Evolutionary conservation across 2,888 invertebrate species (phyloP).

Genomic region (Campoletis raptor): DNA sequence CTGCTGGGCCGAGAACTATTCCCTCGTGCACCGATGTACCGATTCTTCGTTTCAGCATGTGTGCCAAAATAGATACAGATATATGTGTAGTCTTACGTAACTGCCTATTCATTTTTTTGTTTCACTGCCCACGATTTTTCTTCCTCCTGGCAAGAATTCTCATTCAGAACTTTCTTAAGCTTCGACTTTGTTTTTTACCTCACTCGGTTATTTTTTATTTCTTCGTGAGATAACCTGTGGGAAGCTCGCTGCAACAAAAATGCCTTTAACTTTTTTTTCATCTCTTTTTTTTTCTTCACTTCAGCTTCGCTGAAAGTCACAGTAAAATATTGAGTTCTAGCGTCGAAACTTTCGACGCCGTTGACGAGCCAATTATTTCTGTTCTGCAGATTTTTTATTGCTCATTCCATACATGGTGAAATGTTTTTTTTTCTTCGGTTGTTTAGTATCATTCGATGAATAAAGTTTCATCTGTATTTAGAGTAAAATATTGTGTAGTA

Average conservation of each 20-base stretch:
- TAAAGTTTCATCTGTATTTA: neutral
- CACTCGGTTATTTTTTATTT: slow-evolving; percentile 16
- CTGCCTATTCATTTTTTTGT: slow-evolving; percentile 54
- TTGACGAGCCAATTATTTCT: slow-evolving; percentile 39
- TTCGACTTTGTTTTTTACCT: slow-evolving; percentile 41
- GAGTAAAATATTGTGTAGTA: too few relatives aligned
- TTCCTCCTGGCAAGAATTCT: slow-evolving; percentile 46
- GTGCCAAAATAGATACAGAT: neutral
- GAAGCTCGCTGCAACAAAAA: slow-evolving; percentile 47
- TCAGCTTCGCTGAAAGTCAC: slow-evolving; percentile 20
- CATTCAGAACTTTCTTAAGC: slow-evolving; percentile 55
- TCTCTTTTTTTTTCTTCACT: slow-evolving; percentile 1
- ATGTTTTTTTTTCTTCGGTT: neutral
- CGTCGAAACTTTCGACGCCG: slow-evolving; percentile 18
- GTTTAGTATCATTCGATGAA: neutral
- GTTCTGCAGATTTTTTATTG: neutral
- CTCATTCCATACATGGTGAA: neutral
- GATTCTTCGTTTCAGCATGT: neutral
- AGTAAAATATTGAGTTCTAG: slow-evolving; percentile 16
- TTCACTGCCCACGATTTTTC: slow-evolving; percentile 49
- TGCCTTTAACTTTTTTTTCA: neutral
- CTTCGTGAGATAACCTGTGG: slow-evolving; percentile 44
- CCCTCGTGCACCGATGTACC: slow-evolving; percentile 2
- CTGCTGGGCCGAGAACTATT: slow-evolving; percentile 74
- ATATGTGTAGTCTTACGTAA: slow-evolving; percentile 27